Evolutionary conservation across 2,113 vertebrate species (phyloP).

Genomic region (Porphyrio hochstetteri): DNA sequence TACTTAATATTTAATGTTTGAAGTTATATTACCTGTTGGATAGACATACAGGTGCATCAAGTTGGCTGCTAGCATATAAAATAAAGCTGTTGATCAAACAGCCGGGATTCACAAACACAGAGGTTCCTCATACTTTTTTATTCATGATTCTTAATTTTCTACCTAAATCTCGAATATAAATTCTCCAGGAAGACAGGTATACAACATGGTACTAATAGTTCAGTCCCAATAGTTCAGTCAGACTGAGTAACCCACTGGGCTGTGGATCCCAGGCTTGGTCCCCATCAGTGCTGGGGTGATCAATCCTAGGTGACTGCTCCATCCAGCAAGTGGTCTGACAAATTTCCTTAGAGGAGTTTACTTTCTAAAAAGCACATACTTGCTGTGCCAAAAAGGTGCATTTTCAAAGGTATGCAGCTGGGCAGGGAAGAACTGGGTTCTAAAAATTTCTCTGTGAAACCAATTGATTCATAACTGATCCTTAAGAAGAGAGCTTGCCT

Average conservation of each 20-base stretch:
- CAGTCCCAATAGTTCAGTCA: background rate
- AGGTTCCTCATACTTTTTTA: background rate
- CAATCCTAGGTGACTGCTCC: background rate
- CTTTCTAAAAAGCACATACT: background rate
- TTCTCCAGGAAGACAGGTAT: background rate
- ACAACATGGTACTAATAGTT: background rate
- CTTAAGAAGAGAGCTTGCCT: background rate
- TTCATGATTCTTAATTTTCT: background rate
- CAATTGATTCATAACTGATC: background rate
- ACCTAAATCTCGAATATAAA: background rate
- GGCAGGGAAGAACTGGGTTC: background rate
- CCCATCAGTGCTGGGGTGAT: background rate
- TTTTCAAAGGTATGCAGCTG: background rate
- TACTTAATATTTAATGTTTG: background rate
- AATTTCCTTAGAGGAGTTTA: background rate
- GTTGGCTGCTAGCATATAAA: background rate
- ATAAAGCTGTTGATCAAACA: too few species aligned
- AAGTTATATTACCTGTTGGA: background rate
- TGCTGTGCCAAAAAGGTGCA: background rate
- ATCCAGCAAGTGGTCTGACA: background rate
- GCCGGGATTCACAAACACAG: background rate
- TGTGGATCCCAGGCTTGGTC: background rate
- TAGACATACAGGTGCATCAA: background rate
- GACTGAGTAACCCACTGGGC: background rate
- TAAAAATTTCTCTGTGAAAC: background rate